Evolutionary conservation across 2,113 vertebrate species (phyloP).

Genomic region (Neogale vison): DNA sequence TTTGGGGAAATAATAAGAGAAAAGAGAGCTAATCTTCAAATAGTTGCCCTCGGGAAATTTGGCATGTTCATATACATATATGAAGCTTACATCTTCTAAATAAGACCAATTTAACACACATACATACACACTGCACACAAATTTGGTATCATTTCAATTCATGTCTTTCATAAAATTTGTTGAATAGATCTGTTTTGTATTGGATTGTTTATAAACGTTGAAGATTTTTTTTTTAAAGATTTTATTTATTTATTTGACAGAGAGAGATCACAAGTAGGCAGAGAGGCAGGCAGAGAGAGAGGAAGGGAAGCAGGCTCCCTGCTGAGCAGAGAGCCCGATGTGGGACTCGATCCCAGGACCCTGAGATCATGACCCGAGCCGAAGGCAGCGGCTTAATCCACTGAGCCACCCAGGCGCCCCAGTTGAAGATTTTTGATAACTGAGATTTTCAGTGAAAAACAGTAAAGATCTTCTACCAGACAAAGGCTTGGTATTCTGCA

Average conservation of each 20-base stretch:
- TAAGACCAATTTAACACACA: neutral
- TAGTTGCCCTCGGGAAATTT: neutral
- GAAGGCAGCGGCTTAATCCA: no score
- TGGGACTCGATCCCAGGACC: no score
- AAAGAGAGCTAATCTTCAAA: neutral
- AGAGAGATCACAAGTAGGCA: no score
- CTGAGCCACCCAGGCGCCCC: no score
- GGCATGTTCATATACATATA: neutral
- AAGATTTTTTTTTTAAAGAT: no score
- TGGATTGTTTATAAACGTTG: neutral
- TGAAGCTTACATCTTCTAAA: neutral
- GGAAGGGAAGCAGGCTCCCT: no score
- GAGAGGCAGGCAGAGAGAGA: no score
- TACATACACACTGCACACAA: no score
- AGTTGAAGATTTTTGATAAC: neutral
- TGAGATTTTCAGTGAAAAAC: constrained; percentile 29
- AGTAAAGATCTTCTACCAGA: neutral
- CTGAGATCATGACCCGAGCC: no score
- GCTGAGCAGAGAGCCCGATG: no score
- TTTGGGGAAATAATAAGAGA: neutral
- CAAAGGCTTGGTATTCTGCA: neutral
- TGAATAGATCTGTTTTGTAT: neutral
- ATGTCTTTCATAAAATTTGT: neutral
- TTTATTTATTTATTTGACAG: no score
- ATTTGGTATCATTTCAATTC: neutral